These are phyloP conservation scores for Balaenoptera acutorostrata DNA, from an alignment of 2,113 vertebrate genomes.

Conservation along the genomic window DNA sequence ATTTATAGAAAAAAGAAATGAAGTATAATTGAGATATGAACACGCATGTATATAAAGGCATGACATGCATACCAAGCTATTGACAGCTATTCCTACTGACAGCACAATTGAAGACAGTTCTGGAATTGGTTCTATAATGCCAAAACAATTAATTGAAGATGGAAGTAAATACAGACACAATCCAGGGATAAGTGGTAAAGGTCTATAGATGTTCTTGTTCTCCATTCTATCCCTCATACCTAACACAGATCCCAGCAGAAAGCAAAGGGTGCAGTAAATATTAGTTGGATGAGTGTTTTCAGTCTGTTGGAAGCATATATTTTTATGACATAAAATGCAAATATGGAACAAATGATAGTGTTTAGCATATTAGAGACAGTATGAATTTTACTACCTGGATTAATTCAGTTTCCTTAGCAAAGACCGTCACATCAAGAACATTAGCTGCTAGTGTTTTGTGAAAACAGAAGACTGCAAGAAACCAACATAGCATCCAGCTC, in stretches of 20 bases:
- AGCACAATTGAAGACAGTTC: not conserved
- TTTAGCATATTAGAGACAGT: not conserved
- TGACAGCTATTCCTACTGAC: not conserved
- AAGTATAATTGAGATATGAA: not conserved
- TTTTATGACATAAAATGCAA: slow-evolving; percentile 29
- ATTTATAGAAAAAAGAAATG: not conserved
- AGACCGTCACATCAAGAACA: not conserved
- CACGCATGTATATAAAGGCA: not conserved
- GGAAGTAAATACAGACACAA: not conserved
- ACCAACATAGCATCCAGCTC: not conserved
- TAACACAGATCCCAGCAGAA: not conserved
- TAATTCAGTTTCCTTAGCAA: slow-evolving; percentile 21
- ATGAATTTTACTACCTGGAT: slow-evolving; percentile 7
- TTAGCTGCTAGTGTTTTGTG: not conserved
- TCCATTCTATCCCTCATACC: not conserved
- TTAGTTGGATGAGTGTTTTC: not conserved
- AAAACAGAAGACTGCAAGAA: not conserved
- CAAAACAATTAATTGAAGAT: not conserved
- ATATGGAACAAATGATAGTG: not conserved
- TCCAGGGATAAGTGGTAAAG: not conserved
- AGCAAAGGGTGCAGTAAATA: not conserved
- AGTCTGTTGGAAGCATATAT: not conserved
- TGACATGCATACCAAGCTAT: not conserved
- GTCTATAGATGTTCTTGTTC: not conserved
- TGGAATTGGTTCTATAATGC: not conserved